These are phyloP conservation scores for Nemoura dubitans DNA, from an alignment of 2,888 invertebrate species.

Conservation along the genomic window DNA sequence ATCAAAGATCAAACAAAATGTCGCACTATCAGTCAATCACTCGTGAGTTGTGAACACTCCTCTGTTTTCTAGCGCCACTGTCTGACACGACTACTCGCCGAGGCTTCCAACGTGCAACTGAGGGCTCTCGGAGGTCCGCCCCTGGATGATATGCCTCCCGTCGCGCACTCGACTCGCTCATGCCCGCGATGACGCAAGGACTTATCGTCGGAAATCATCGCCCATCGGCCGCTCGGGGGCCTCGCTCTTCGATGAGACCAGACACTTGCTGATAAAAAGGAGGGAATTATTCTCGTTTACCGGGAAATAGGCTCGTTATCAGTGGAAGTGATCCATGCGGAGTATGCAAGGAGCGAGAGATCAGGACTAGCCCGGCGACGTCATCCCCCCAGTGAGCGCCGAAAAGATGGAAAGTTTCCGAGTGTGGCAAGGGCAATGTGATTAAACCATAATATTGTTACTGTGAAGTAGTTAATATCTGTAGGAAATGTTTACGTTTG, in stretches of 20 bases:
- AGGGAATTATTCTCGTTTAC: not conserved
- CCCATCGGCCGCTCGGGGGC: not conserved
- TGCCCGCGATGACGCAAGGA: not conserved
- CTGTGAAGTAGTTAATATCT: not conserved
- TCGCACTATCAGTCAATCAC: not conserved
- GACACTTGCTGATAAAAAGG: not conserved
- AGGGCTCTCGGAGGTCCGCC: not conserved
- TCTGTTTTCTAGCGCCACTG: not conserved
- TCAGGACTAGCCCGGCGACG: not conserved
- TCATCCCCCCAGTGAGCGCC: not conserved
- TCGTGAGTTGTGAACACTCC: not conserved
- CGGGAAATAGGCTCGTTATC: not conserved
- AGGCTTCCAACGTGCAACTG: not conserved
- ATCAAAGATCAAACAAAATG: not conserved
- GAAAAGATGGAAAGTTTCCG: not conserved
- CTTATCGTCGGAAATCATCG: not conserved
- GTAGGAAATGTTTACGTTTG: not conserved
- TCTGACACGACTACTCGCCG: not conserved
- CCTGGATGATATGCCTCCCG: not conserved
- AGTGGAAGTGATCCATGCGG: not conserved
- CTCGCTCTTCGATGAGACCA: not conserved
- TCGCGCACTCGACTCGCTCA: not conserved
- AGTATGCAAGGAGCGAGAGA: not conserved
- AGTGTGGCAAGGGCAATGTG: not conserved
- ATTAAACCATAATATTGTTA: not conserved